phyloP scores from a whole-genome alignment of 2,113 vertebrate species.

The Australoheros scitulus region DNA sequence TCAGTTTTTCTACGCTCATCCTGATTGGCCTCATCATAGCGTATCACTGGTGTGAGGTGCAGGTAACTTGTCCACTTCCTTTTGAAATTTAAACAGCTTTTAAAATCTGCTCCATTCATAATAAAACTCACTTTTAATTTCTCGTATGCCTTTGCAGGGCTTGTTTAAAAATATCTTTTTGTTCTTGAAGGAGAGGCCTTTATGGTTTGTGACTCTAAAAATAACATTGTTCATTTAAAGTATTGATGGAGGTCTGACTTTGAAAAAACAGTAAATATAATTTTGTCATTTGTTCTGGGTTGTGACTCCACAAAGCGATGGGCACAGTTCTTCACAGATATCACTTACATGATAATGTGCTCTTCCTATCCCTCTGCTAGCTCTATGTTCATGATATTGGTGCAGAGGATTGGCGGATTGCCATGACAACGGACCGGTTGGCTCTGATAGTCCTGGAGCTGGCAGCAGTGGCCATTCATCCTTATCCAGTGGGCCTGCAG shows the following conservation, averaged over 20 bases:
- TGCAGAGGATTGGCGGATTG: conserved; percentile 93
- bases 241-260: not conserved
- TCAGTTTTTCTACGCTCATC: conserved; percentile 92
- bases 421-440: conserved; percentile 90
- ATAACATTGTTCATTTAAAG: not conserved
- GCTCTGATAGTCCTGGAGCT: conserved; percentile 91
- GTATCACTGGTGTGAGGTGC: conserved; percentile 94
- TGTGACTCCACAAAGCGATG: not conserved
- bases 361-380: conserved; percentile 62
- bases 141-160: not conserved
- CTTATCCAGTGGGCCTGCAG: conserved; percentile 82
- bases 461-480: conserved; percentile 88
- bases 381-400: conserved; percentile 95
- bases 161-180: too few relatives aligned
- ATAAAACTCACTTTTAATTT: too few relatives aligned
- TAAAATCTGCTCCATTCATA: too few relatives aligned
- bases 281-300: not conserved
- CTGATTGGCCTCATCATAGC: conserved; percentile 91
- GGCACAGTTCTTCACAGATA: not conserved
- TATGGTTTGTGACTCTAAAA: not conserved
- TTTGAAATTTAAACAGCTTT: not conserved
- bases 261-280: not conserved
- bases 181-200: not conserved
- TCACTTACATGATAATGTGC: not conserved
- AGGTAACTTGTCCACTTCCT: conserved; percentile 79